These are phyloP conservation scores for Discoglossus pictus DNA, from an alignment of 2,797 vertebrate genomes.

Conservation along the genomic window DNA sequence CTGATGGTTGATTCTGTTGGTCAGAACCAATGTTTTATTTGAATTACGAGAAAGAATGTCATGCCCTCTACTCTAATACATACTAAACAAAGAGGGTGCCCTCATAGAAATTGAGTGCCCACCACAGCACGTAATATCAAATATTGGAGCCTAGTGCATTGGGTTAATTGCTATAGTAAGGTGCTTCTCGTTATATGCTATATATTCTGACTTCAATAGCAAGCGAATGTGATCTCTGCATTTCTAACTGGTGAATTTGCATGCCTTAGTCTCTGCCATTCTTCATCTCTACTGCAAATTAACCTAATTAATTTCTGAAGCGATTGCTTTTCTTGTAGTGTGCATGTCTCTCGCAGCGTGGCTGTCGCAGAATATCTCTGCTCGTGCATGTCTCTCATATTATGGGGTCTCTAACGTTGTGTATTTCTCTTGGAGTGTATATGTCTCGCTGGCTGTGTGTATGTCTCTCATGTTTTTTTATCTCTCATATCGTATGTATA, in stretches of 20 bases:
- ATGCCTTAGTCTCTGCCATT: not conserved
- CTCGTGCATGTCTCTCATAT: not conserved
- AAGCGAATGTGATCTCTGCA: constrained; percentile 2
- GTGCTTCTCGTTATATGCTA: not conserved
- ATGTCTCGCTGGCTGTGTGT: constrained; percentile 20
- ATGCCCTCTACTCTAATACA: too few species aligned
- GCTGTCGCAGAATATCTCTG: not conserved
- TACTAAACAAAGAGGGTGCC: too few species aligned
- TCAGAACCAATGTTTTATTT: constrained; percentile 8
- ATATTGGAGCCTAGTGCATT: too few species aligned
- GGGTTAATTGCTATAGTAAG: not conserved
- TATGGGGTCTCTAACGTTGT: not conserved
- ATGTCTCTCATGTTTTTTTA: too few species aligned
- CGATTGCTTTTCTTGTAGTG: not conserved
- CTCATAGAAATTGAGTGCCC: too few species aligned
- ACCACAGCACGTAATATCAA: too few species aligned
- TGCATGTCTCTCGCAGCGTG: not conserved
- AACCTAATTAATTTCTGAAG: too few species aligned
- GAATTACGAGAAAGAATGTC: not conserved
- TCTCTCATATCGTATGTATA: too few species aligned
- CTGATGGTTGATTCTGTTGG: constrained; percentile 18
- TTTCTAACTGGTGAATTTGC: not conserved
- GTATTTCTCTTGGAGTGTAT: constrained; percentile 16
- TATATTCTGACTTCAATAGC: constrained; percentile 2
- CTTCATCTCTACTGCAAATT: not conserved